Conservation (phyloP, 53 echinoderm and acorn worm species). For the Luidia sarsii region DNA sequence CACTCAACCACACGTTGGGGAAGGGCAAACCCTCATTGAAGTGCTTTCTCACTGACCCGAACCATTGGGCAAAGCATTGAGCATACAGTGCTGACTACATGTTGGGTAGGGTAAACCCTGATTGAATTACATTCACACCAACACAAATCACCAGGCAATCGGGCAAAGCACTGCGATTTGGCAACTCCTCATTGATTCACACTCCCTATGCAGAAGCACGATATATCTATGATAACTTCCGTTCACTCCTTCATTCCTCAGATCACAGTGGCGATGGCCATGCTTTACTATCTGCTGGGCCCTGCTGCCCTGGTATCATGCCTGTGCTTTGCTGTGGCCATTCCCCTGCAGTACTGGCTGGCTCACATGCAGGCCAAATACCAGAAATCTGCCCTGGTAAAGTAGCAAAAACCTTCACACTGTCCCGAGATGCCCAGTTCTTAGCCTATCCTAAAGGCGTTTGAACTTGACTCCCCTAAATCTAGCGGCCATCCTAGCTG, state of each 20-base stretch:
- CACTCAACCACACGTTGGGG: no score
- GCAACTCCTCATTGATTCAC: no score
- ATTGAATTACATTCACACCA: no score
- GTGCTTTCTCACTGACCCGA: no score
- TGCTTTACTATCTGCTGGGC: constrained; percentile 60
- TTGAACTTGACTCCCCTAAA: neutral
- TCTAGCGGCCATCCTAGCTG: neutral
- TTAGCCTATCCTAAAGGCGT: neutral
- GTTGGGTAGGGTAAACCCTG: no score
- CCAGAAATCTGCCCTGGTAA: constrained; percentile 52
- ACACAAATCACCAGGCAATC: no score
- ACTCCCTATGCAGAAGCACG: no score
- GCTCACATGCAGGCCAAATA: constrained; percentile 49
- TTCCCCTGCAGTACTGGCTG: constrained; percentile 60
- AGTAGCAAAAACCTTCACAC: neutral
- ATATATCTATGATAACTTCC: neutral
- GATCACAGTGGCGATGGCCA: constrained; percentile 46
- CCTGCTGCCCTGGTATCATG: constrained; percentile 37
- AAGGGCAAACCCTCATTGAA: no score
- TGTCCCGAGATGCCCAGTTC: neutral
- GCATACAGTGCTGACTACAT: no score
- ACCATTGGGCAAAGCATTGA: no score
- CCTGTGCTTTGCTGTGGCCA: constrained; percentile 37
- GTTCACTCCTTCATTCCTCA: neutral
- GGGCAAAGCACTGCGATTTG: no score